Base-by-base conservation (phyloP, 2,113 vertebrate species). In the Rhodinocichla rosea region DNA sequence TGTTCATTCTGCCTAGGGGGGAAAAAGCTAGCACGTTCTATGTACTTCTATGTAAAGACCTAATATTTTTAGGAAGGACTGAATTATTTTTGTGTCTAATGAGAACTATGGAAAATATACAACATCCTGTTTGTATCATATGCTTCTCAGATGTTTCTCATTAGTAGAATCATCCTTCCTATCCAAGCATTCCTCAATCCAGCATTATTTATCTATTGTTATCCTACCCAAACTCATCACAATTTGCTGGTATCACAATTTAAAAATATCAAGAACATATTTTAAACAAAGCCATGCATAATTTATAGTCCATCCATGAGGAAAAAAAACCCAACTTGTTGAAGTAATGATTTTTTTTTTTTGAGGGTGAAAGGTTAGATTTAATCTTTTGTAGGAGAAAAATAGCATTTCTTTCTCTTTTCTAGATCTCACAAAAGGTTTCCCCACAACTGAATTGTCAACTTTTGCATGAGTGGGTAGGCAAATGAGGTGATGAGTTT, bases 31-130 rank as follows among this genome's bases (percentile, higher is more conserved):
- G 15, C 47, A 82, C 30, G 69, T 94, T 97, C 70, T 6, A 84
- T 64, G 4, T 91, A 67, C 56, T 68, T 45, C 77, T 22, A 68
- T 77, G 53, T 86, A 86, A 94, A 98, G 68, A 74, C 18, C 68
- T 95, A 90, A 94, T 94, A 85, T 90, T 94, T 96, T 90, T 95
- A 96, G 71, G 86, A 97, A 96, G 87, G 35, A 11, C 50, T 92
- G 52, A 13, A 59, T 5, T 1, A 13, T 52, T 92, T 95, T 52
- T 59, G 13, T 65, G 11, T 93, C 71, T 95, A 86, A 96, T 89
- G 49, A 40, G 33, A 94, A 95, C 90, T 94, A 47, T 85, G 85
- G 89, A 97, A 97, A 97, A 90, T 53, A 89, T 30, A 87, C 62
- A 91, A 35, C 57, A 90, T 94, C 83, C 81, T 92, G 69, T 78